phyloP scores from a whole-genome alignment of 2,888 invertebrate species.

The Drosophila hamatofila region DNA sequence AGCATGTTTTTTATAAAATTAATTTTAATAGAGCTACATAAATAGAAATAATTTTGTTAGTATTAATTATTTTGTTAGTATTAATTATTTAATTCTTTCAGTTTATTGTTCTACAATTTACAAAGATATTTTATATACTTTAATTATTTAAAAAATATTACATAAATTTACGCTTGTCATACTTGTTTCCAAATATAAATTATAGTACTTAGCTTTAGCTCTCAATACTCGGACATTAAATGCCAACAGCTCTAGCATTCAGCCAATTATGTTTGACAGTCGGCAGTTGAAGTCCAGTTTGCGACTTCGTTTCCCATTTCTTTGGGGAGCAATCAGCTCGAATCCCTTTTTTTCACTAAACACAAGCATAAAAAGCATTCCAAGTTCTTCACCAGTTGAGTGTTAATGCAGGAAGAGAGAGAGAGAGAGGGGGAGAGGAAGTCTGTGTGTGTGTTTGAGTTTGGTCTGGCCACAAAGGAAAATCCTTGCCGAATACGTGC shows the following conservation, averaged over 20 bases:
- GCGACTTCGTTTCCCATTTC: constrained; percentile 28
- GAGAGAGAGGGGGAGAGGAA: background rate
- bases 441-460: constrained; percentile 5
- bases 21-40: too few species aligned
- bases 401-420: constrained; percentile 65
- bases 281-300: constrained; percentile 31
- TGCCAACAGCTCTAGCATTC: constrained; percentile 1
- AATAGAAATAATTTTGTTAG: too few species aligned
- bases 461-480: constrained; percentile 45
- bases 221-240: constrained; percentile 32
- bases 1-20: too few species aligned
- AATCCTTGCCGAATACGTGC: constrained; percentile 73
- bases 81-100: too few species aligned
- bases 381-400: constrained; percentile 71
- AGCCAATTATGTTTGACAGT: constrained; percentile 56
- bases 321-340: constrained; percentile 73
- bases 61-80: too few species aligned
- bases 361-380: constrained; percentile 75
- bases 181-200: constrained; percentile 18
- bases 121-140: too few species aligned
- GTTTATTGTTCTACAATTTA: too few species aligned
- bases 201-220: constrained; percentile 25
- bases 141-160: background rate
- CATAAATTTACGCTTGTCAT: background rate
- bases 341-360: constrained; percentile 78